Evolutionary conservation across 1,140 invertebrate genomes (phyloP).

Genomic region (Bacillus rossius): DNA sequence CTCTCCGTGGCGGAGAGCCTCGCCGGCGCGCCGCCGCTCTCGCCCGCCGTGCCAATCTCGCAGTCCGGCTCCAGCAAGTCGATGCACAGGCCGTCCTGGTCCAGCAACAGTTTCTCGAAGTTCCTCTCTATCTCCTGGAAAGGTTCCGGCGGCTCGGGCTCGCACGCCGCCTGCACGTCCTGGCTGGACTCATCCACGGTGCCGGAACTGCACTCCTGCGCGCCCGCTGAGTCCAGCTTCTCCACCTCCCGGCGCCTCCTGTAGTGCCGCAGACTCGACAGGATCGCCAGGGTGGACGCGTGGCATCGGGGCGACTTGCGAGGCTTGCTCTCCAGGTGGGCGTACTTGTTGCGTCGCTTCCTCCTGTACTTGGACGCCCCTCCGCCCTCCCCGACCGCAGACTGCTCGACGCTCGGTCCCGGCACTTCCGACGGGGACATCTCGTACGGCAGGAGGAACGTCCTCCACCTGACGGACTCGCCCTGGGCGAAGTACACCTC

Average conservation of each 20-base stretch:
- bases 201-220: neutral
- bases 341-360: conserved; percentile 34
- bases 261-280: conserved; percentile 57
- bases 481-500: conserved; percentile 42
- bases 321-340: conserved; percentile 52
- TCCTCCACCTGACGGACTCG: conserved; percentile 42
- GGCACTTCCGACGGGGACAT: conserved; percentile 53
- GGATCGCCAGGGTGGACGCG: conserved; percentile 74
- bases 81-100: neutral
- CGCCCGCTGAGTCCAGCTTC: conserved; percentile 33
- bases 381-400: conserved; percentile 40
- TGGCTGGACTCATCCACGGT: neutral
- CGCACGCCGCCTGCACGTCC: neutral
- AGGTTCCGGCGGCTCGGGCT: neutral
- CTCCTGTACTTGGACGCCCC: conserved; percentile 27
- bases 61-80: too few species aligned
- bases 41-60: neutral
- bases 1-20: neutral
- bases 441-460: conserved; percentile 71
- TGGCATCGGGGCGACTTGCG: conserved; percentile 81
- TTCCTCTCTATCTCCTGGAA: neutral
- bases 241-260: conserved; percentile 34
- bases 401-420: conserved; percentile 40
- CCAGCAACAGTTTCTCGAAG: neutral
- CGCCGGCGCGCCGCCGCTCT: neutral